Evolutionary conservation across 2,113 vertebrate genomes (phyloP).

Genomic region (Tachysurus vachellii): DNA sequence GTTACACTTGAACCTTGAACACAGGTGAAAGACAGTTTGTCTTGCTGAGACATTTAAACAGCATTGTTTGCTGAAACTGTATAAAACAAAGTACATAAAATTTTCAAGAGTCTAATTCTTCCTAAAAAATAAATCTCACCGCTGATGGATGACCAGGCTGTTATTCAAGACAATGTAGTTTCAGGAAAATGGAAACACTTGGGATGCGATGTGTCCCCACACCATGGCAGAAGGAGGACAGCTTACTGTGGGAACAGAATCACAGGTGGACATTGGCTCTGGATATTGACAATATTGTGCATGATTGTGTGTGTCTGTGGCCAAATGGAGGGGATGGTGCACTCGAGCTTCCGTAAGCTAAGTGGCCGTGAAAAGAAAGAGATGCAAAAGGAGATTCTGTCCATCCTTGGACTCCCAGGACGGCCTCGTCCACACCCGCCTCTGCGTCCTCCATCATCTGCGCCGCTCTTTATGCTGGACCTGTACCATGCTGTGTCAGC

Average conservation of each 20-base stretch:
- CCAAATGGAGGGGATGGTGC: conserved; percentile 72
- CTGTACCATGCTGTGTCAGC: conserved; percentile 87
- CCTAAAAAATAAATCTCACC: background rate
- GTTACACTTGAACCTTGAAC: background rate
- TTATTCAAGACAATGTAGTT: background rate
- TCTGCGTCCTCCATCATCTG: conserved; percentile 79
- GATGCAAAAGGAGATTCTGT: conserved; percentile 90
- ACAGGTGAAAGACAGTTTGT: conserved; percentile 1
- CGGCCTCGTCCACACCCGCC: conserved; percentile 76
- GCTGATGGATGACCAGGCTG: background rate
- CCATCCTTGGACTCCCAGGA: conserved; percentile 83
- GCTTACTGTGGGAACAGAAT: conserved; percentile 28
- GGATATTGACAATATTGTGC: conserved; percentile 61
- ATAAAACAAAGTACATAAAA: background rate
- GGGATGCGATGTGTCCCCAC: background rate
- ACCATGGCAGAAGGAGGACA: conserved; percentile 3
- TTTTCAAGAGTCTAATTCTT: background rate
- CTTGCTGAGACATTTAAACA: conserved; percentile 21
- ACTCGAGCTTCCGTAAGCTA: conserved; percentile 79
- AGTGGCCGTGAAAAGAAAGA: conserved; percentile 86
- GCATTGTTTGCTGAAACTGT: conserved; percentile 16
- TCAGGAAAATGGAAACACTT: conserved; percentile 9
- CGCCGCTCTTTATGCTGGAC: conserved; percentile 94
- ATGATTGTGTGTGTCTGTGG: conserved; percentile 65
- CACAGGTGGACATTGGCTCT: conserved; percentile 54